Base-by-base conservation (phyloP, 2,888 invertebrate species). In the Pyrrhosoma nymphula region DNA sequence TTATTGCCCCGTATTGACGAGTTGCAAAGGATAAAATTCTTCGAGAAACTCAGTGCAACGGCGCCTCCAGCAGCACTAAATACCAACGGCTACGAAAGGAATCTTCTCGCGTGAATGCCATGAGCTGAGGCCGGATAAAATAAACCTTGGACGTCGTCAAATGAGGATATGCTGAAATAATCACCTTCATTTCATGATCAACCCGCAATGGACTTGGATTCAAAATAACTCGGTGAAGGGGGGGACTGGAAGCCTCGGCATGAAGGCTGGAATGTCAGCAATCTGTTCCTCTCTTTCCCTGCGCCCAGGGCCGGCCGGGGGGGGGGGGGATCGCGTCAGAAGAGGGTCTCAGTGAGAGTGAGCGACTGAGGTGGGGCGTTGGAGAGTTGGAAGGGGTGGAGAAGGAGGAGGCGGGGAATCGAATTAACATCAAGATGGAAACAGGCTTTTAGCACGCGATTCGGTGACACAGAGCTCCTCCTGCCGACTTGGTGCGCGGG, bases 361-460 rank as follows among this genome's bases (percentile, higher is more conserved):
- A 47, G 47, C 47, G 47, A 39, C 10, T 88, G 26, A 47, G 88
- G 39, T 39, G 47, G 88, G 35, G 47, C 3, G 26, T 18, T 14
- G 23, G 26, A 39, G 35, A 16, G 39, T 2, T 23, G 14, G 47
- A 88, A 35, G 16, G 35, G 88, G 35, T 23, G 39, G 47, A 20
- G 35, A 18, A 39, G 88, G 39, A 20, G 39, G 30, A 69, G 63
- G 23, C 20, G 47, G 63, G 93, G 69, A 63, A 69, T 69, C 93
- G 69, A 89, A 89, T 89, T 89, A 89, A 89, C n/a, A 89, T 47
- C 55, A 56, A 89, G 56, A 89, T n/a, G n/a, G 89, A 89, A 56
- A 89, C 55, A 56, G 56, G 56, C 55, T 55, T 56, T 56, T 47
- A 8, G 89, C 89, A 89, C 56, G 89, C 89, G 89, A 69, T 88